Conservation (phyloP, 2,113 vertebrate genomes). For the Neoarius graeffei region DNA sequence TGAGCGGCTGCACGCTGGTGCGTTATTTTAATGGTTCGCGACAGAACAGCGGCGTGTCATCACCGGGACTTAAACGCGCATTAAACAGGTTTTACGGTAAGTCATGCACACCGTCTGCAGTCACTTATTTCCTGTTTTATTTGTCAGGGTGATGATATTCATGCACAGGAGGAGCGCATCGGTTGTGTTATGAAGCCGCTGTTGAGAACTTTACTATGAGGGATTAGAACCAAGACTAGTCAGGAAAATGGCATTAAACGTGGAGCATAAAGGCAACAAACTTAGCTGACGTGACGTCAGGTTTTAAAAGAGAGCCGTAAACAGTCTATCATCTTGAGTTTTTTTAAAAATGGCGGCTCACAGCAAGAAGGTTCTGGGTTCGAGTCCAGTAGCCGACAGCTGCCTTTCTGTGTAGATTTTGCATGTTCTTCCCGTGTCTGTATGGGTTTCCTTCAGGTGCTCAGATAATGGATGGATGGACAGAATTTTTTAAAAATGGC, state of each 20-base stretch:
- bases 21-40: background rate
- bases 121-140: background rate
- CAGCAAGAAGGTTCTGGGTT: too few species aligned
- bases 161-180: background rate
- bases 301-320: background rate
- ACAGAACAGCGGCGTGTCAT: background rate
- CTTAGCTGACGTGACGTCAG: background rate
- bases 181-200: background rate
- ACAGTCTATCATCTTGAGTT: background rate
- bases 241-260: background rate
- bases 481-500: too few species aligned
- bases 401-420: too few species aligned
- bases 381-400: too few species aligned
- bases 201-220: background rate
- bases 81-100: conserved; percentile 10
- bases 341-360: too few species aligned
- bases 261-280: background rate
- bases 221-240: background rate
- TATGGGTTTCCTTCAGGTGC: too few species aligned
- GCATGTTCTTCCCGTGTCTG: too few species aligned
- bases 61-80: background rate
- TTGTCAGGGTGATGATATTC: too few species aligned
- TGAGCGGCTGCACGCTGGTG: background rate
- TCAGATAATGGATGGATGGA: too few species aligned
- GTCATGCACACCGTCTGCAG: background rate